These are phyloP conservation scores for Xerus inauris DNA, from an alignment of 2,113 vertebrate genomes.

Conservation along the genomic window DNA sequence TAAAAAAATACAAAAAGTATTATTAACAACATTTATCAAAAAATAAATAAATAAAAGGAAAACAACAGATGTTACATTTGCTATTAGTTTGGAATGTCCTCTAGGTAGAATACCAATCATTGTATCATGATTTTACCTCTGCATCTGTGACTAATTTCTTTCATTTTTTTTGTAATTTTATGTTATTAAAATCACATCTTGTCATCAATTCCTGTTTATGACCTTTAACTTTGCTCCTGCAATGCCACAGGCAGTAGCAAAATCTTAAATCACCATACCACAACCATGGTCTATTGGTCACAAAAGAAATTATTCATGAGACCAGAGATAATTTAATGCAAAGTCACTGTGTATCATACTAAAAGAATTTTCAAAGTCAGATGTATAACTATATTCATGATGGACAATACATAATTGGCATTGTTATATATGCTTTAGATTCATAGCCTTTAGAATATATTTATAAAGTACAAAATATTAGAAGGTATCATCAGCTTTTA, in stretches of 20 bases:
- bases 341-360: slow-evolving; percentile 4
- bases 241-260: neutral
- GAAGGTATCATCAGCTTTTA: slow-evolving; percentile 26
- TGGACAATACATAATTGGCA: slow-evolving; percentile 31
- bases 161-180: slow-evolving; percentile 45
- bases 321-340: neutral
- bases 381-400: slow-evolving; percentile 35
- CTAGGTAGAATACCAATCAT: neutral
- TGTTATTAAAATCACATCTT: slow-evolving; percentile 43
- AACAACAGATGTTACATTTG: neutral
- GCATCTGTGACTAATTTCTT: slow-evolving; percentile 17
- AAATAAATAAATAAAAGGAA: neutral
- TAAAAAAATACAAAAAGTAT: neutral
- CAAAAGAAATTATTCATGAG: slow-evolving; percentile 8
- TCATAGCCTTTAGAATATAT: slow-evolving; percentile 31
- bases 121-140: neutral
- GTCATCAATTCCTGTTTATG: neutral
- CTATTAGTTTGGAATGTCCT: neutral
- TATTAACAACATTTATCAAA: slow-evolving; percentile 28
- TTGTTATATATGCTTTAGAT: slow-evolving; percentile 65
- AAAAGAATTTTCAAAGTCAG: slow-evolving; percentile 53
- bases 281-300: neutral
- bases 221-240: slow-evolving; percentile 44
- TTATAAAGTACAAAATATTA: slow-evolving; percentile 55
- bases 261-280: neutral